Base-by-base conservation (phyloP, 2,113 vertebrate species). In the Crypturellus undulatus region DNA sequence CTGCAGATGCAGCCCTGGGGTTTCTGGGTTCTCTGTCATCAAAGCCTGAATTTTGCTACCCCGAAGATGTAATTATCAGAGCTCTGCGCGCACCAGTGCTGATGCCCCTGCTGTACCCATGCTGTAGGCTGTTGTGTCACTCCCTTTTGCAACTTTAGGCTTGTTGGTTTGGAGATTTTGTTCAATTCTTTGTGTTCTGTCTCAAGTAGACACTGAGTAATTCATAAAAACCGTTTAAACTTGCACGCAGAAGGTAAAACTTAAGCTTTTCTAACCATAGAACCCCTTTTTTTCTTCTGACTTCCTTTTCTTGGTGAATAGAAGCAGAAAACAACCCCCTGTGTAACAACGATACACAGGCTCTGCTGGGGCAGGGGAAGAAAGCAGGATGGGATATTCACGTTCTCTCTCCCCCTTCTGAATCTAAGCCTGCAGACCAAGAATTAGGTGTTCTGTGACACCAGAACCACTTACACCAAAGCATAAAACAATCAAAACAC, bases 191-290 rank as follows among this genome's bases (percentile, higher is more conserved):
- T 32, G 58, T 5, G 9, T 89, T 78, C 20, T 83, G 38, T 25
- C 63, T 71, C 32, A 69, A 24, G n/a, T 80, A 63, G 28, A 60
- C 32, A 7, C 34, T 87, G 81, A 92, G 69, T 94, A 54, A 93
- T 90, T 93, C 59, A 76, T 60, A 90, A 82, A 84, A 24, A 58
- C 38, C 58, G 20, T 77, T 80, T 76, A 56, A 10, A 65, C 49
- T 54, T 34, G 25, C 75, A 47, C n/a, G 79, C 89, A 94, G 92
- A 96, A 96, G 64, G 79, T 70, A 58, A 79, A 83, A 49, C 59
- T 21, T 32, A 56, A 38, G 19, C 16, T 42, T 63, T 71, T 84
- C 59, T 79, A 79, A 90, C 58, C 5, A 47, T 90, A 97, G 97
- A 96, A 91, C 91, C 94, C 93, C 2, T 18, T 9, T 15, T 76